Base-by-base conservation (phyloP, 1,140 invertebrate genomes). In the Leptopilina clavipes region DNA sequence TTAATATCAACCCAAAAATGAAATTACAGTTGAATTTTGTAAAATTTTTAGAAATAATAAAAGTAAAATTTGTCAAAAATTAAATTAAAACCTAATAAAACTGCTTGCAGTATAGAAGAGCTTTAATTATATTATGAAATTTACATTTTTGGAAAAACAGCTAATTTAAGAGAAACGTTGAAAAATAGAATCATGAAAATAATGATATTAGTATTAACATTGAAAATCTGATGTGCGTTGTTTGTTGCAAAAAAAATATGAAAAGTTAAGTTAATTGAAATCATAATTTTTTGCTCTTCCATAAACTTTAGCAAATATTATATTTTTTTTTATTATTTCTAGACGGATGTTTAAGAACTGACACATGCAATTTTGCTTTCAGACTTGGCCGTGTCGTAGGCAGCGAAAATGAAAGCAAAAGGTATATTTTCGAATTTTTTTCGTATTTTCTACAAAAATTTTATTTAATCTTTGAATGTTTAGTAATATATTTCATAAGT, bases 351-450 rank as follows among this genome's bases (percentile, higher is more conserved):
- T 43, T 75, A 73, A 79, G 72, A 77, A 85, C 81, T 85, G 77
- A 83, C 80, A 78, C 76, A 77, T 83, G 71, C 81, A 71, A 83
- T 81, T 83, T 84, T 84, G 83, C 77, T 85, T 85, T 84, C 83
- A 84, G 82, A 84, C 81, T 85, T 81, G 79, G 82, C 82, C 81
- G 79, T 85, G 73, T 82, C 79, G 82, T 85, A 83, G 65, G 77
- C 77, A 80, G 79, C 77, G 83, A 84, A 85, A 83, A 84, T 84
- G 81, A 84, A 75, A 82, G 84, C 83, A 85, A 83, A 79, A 84
- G 84, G 82, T 85, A 84, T 71, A 81, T 71, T n/a, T n/a, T n/a
- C n/a, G n/a, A 81, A 70, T 72, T 72, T 44, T 43, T 59, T 18
- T 70, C 72, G 48, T n/a, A n/a, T 18, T 45, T 74, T 70, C 56